Base-by-base conservation (phyloP, 2,113 vertebrate species). In the Fulmarus glacialis region DNA sequence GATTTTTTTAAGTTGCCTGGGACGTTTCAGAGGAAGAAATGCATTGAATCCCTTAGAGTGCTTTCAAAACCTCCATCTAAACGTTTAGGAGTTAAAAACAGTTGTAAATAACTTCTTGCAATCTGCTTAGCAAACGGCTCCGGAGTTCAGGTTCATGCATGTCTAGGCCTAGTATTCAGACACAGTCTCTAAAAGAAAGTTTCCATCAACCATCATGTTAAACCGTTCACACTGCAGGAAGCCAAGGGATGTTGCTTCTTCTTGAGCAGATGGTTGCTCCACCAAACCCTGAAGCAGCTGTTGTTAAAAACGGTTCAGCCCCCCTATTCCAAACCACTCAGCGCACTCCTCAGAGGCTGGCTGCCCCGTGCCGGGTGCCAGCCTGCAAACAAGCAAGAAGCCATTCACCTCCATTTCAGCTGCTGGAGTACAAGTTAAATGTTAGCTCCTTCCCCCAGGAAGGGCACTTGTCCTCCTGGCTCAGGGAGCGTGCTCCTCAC, bases 341-440 rank as follows among this genome's bases (percentile, higher is more conserved):
- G 30, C 42, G 2, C 0, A 1, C 15, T 74, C 27, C 29, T 62
- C 27, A 26, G 56, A 38, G 40, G 3, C 55, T 38, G 12, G 18
- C 53, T 43, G 22, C 19, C n/a, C 11, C 0, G 0, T 19, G 5
- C 13, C 1, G 1, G 5, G 4, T 42, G 68, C 29, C 47, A 58
- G 48, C 9, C 27, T 56, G 64, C 0, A 4, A 63, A 38, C 42
- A 81, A 68, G 47, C 15, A 83, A 72, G 43, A 66, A 14, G 15
- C 12, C 2, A 0, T 8, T 73, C 40, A 16, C 21, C 26, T 63
- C 52, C 0, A 0, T 34, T 55, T 38, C 68, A 85, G 21, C 30
- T 56, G 53, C 32, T 40, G 53, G 22, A 60, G 15, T 23, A 26
- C 23, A 50, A 63, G 53, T 11, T 36, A 67, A 73, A 55, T 9